Percentiles rank a stretch among this genome's conserved stretches.
Evolutionary conservation across 2,113 vertebrate genomes (phyloP).

Genomic region (Nycticryphes semicollaris): DNA sequence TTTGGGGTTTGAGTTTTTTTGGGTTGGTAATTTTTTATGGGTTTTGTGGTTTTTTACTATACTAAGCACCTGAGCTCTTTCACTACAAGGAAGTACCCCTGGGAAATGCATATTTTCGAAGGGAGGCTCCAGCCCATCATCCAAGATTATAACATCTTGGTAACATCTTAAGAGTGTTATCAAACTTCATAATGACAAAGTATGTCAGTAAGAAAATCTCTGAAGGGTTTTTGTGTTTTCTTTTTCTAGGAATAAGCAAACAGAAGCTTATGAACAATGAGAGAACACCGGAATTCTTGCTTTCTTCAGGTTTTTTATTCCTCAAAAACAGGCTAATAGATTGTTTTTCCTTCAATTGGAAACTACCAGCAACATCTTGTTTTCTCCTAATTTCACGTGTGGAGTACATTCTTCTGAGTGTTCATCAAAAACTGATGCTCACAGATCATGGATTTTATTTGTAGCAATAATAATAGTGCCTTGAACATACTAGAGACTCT

Average conservation of each 20-base stretch:
- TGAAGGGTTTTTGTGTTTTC: background rate
- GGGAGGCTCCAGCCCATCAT: background rate
- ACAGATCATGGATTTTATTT: background rate
- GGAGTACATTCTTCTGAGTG: background rate
- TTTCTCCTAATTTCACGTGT: background rate
- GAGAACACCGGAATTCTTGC: background rate
- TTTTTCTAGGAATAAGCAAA: background rate
- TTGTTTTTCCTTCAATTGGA: background rate
- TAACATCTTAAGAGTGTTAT: background rate
- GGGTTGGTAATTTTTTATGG: fast-evolving
- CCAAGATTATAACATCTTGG: background rate
- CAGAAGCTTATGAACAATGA: background rate
- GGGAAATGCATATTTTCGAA: background rate
- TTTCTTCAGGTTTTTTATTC: background rate
- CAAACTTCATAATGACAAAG: background rate
- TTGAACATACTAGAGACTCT: background rate
- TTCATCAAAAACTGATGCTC: background rate
- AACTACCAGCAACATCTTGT: background rate
- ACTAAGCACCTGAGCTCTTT: background rate
- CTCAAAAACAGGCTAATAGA: background rate
- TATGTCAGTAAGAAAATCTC: background rate
- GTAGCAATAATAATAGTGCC: background rate
- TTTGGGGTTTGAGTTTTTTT: background rate
- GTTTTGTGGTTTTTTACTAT: background rate
- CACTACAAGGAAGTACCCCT: background rate